Evolutionary conservation across 2,113 vertebrate species (phyloP).

Genomic region (Trachemys scripta): DNA sequence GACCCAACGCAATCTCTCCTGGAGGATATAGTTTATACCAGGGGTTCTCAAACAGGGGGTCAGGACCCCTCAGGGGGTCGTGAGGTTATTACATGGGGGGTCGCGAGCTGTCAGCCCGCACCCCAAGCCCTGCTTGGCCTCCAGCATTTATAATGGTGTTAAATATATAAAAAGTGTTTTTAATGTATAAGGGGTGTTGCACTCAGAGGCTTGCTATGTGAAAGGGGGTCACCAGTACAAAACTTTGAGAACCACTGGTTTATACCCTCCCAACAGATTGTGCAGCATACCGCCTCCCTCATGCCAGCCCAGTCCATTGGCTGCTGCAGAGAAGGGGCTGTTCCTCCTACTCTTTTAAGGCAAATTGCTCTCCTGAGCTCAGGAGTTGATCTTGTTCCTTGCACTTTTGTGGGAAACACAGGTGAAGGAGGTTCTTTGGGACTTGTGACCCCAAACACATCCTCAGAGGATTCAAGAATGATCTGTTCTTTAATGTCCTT

Average conservation of each 20-base stretch:
- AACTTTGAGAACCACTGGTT: too few species aligned
- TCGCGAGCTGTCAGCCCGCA: too few species aligned
- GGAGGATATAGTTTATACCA: not conserved
- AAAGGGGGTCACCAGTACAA: too few species aligned
- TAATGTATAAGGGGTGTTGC: too few species aligned
- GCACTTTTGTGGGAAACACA: not conserved
- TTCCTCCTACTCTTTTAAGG: not conserved
- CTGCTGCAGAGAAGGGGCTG: not conserved
- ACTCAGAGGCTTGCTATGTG: too few species aligned
- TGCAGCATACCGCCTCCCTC: not conserved
- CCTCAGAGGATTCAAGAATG: not conserved
- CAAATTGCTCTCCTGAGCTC: not conserved
- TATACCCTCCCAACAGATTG: not conserved
- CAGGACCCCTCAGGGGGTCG: too few species aligned
- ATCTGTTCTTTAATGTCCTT: not conserved
- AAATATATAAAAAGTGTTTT: too few species aligned
- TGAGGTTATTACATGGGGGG: too few species aligned
- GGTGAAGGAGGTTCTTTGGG: not conserved
- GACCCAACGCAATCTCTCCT: not conserved
- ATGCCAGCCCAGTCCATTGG: not conserved
- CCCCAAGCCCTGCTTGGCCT: too few species aligned
- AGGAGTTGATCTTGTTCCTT: not conserved
- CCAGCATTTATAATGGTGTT: too few species aligned
- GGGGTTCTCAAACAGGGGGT: too few species aligned
- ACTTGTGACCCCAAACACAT: not conserved